phyloP scores from a whole-genome alignment of 2,113 vertebrate species.

The Nymphicus hollandicus region DNA sequence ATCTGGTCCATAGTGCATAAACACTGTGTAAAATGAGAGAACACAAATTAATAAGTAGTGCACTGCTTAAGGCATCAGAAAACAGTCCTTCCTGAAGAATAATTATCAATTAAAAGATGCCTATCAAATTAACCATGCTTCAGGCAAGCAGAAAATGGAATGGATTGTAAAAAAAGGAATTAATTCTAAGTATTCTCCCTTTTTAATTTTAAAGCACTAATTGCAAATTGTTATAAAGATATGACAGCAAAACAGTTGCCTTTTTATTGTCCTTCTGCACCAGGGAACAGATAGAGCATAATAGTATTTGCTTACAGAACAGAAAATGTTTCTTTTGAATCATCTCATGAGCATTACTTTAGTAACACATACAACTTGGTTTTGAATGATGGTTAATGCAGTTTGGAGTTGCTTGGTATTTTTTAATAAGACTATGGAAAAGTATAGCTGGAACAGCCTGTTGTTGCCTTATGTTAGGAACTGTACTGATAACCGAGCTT shows the following conservation, averaged over 20 bases:
- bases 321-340: not conserved
- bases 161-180: not conserved
- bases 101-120: slow-evolving; percentile 35
- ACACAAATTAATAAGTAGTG: not conserved
- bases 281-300: not conserved
- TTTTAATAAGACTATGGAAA: not conserved
- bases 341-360: not conserved
- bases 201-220: slow-evolving; percentile 27
- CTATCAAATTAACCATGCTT: slow-evolving; percentile 24
- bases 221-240: slow-evolving; percentile 4
- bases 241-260: not conserved
- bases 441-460: not conserved
- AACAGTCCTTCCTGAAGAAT: not conserved
- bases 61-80: not conserved
- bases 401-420: not conserved
- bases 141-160: not conserved
- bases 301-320: not conserved
- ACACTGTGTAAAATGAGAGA: not conserved
- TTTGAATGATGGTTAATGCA: not conserved
- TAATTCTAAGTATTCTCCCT: not conserved
- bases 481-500: not conserved
- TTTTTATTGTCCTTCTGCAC: not conserved
- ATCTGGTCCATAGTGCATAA: not conserved
- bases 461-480: not conserved
- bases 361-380: not conserved